Evolutionary conservation across 2,888 invertebrate species (phyloP).

Genomic region (Patella pellucida): DNA sequence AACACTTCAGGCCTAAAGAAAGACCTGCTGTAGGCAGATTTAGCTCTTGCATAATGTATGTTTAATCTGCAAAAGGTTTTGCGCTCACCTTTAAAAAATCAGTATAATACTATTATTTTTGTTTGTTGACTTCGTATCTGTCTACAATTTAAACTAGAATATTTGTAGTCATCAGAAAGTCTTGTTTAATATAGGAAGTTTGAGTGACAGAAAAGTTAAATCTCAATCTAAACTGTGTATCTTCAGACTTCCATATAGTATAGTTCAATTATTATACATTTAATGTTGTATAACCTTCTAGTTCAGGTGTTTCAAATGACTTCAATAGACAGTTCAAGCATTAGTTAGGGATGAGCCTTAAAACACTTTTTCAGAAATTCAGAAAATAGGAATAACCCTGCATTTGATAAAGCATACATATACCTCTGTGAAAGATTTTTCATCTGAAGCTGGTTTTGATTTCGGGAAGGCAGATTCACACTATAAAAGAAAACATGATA

Average conservation of each 20-base stretch:
- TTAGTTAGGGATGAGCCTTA: too few relatives aligned
- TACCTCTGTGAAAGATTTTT: slow-evolving; percentile 86
- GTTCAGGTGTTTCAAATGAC: too few relatives aligned
- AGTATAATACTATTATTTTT: too few relatives aligned
- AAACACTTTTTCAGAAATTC: too few relatives aligned
- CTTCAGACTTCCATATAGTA: not conserved
- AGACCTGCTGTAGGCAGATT: too few relatives aligned
- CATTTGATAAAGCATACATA: slow-evolving; percentile 26
- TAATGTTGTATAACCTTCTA: too few relatives aligned
- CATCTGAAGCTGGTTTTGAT: slow-evolving; percentile 86
- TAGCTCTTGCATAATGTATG: too few relatives aligned
- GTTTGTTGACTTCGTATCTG: slow-evolving; percentile 5
- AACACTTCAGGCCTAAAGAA: too few relatives aligned
- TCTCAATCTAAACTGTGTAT: not conserved
- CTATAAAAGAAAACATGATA: slow-evolving; percentile 45
- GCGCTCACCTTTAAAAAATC: too few relatives aligned
- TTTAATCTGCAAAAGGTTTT: too few relatives aligned
- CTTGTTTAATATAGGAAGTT: slow-evolving; percentile 2
- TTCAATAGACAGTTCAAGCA: too few relatives aligned
- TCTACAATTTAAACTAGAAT: slow-evolving; percentile 2
- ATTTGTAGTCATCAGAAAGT: slow-evolving; percentile 10
- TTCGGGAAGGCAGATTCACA: slow-evolving; percentile 92
- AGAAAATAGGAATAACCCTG: too few relatives aligned
- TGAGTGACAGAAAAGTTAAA: not conserved
- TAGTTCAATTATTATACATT: not conserved